phyloP scores from a whole-genome alignment of 2,797 vertebrate species.

The Gastrophryne carolinensis region DNA sequence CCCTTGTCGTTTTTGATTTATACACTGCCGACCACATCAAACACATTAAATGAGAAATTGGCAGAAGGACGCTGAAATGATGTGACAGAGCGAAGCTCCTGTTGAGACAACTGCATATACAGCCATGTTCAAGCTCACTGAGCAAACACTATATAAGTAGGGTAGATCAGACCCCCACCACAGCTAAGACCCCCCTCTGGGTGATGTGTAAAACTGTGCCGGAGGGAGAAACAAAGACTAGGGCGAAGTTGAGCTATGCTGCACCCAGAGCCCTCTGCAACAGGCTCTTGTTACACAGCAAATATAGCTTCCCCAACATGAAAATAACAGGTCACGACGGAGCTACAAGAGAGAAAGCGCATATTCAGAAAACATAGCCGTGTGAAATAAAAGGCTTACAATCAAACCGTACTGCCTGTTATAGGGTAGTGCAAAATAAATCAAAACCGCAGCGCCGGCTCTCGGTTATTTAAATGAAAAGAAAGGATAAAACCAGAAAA shows the following conservation, averaged over 20 bases:
- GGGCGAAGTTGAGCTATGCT: neutral
- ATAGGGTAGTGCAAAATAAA: neutral
- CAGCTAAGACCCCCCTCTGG: no score
- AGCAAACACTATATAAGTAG: slow-evolving; percentile 49
- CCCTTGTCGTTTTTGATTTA: slow-evolving; percentile 30
- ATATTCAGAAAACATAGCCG: neutral
- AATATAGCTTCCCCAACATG: neutral
- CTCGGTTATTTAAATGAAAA: neutral
- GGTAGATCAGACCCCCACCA: neutral
- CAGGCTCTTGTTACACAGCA: neutral
- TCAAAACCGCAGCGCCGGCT: neutral
- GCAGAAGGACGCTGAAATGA: slow-evolving; percentile 51
- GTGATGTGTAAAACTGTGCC: slow-evolving; percentile 1
- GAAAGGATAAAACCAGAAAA: neutral
- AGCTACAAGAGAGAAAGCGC: neutral
- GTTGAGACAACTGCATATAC: slow-evolving; percentile 41
- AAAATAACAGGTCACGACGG: neutral
- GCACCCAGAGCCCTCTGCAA: neutral
- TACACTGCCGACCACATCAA: slow-evolving; percentile 28
- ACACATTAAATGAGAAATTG: neutral
- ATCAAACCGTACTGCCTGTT: neutral
- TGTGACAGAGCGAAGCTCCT: slow-evolving; percentile 63
- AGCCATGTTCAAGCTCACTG: slow-evolving; percentile 64
- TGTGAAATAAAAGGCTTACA: neutral
- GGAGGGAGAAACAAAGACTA: neutral